Conservation (phyloP, 2,797 vertebrate species). For the Leptodactylus fallax region DNA sequence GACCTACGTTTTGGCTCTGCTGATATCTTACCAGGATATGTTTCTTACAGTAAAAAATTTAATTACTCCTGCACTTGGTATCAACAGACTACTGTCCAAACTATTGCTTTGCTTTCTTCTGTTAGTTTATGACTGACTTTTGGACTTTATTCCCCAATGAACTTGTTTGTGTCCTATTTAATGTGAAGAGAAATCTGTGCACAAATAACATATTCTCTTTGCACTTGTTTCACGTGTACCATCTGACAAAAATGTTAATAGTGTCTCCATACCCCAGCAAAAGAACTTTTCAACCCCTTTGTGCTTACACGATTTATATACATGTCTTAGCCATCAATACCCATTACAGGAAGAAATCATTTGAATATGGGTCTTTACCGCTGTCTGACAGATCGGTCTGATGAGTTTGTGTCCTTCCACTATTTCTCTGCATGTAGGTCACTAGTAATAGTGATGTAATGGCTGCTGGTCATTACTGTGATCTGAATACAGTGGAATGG, state of each 20-base stretch:
- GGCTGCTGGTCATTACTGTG: no score
- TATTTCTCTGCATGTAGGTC: no score
- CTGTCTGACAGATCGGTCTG: no score
- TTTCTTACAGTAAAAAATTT: background rate
- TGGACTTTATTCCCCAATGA: conserved; percentile 75
- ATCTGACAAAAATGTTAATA: background rate
- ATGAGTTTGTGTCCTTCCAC: no score
- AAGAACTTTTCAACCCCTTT: background rate
- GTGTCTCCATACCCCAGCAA: background rate
- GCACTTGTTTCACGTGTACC: background rate
- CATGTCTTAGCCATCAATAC: no score
- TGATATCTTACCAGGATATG: background rate
- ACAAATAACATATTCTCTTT: conserved; percentile 30
- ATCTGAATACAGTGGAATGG: no score
- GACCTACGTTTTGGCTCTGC: no score
- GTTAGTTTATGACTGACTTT: conserved; percentile 76
- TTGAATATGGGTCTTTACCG: no score
- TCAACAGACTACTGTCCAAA: background rate
- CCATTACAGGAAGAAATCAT: no score
- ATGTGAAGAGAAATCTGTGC: conserved; percentile 2
- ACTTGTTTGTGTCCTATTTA: conserved; percentile 70
- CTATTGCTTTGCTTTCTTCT: conserved; percentile 11
- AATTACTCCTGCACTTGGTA: background rate
- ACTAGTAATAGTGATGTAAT: no score
- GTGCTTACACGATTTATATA: no score